phyloP scores from a whole-genome alignment of 2,888 invertebrate genomes.

The Abrostola triplasia region DNA sequence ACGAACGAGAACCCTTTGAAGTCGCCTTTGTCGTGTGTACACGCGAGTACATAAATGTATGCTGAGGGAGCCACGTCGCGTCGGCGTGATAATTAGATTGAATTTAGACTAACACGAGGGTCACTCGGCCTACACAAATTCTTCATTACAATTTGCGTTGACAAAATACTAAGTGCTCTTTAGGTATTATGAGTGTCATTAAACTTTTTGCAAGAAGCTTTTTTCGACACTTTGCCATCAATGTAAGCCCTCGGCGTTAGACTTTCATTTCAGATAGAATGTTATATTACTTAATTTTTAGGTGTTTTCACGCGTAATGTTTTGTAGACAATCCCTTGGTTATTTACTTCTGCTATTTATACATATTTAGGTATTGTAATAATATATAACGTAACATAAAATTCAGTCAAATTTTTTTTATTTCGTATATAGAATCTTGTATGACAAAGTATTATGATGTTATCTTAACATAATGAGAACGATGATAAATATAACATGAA shows the following conservation, averaged over 20 bases:
- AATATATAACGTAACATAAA: too few relatives aligned
- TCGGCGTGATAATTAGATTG: slow-evolving; percentile 58
- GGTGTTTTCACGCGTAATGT: too few relatives aligned
- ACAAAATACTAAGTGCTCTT: slow-evolving; percentile 43
- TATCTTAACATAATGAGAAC: background rate
- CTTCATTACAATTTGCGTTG: slow-evolving; percentile 41
- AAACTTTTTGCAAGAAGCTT: background rate
- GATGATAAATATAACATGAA: background rate
- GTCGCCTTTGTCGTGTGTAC: slow-evolving; percentile 46
- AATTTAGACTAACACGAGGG: slow-evolving; percentile 50
- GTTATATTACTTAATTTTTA: background rate
- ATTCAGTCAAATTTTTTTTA: too few relatives aligned
- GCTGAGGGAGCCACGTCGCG: slow-evolving; percentile 38
- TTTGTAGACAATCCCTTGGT: too few relatives aligned
- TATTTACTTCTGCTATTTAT: too few relatives aligned
- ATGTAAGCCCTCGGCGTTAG: slow-evolving; percentile 1
- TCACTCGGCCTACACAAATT: slow-evolving; percentile 42
- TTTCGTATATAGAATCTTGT: background rate
- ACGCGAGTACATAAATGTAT: slow-evolving; percentile 37
- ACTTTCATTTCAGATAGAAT: background rate
- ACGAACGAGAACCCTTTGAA: slow-evolving; percentile 47
- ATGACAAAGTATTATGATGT: background rate
- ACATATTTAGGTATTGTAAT: too few relatives aligned
- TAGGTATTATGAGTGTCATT: slow-evolving; percentile 25
- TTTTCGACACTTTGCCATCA: background rate